Conservation (phyloP, 2,113 vertebrate genomes). For the Chaetodon trifascialis region DNA sequence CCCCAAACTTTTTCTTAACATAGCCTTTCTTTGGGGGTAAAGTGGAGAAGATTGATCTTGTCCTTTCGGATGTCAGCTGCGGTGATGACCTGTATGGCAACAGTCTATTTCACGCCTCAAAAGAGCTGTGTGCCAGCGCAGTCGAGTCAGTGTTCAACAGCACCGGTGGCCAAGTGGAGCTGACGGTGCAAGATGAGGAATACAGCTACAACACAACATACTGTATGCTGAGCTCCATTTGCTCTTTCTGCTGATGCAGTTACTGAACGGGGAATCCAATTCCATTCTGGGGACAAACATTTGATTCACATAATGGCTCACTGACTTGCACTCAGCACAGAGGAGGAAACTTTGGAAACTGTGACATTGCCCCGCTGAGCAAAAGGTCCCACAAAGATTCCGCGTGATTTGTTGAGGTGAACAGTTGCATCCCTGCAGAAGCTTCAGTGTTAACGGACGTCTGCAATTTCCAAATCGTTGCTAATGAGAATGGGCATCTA, state of each 20-base stretch:
- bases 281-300: slow-evolving; percentile 58
- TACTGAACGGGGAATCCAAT: slow-evolving; percentile 59
- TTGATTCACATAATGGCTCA: slow-evolving; percentile 53
- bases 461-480: neutral
- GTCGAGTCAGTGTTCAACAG: slow-evolving; percentile 51
- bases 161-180: slow-evolving; percentile 41
- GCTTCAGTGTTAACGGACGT: neutral
- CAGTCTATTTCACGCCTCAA: slow-evolving; percentile 58
- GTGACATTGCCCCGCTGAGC: slow-evolving; percentile 11
- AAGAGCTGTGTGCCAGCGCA: slow-evolving; percentile 39
- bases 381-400: neutral
- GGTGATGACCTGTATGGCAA: slow-evolving; percentile 43
- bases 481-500: slow-evolving; percentile 33
- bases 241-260: slow-evolving; percentile 60
- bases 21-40: slow-evolving; percentile 4
- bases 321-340: slow-evolving; percentile 16
- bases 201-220: slow-evolving; percentile 46
- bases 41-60: slow-evolving; percentile 16
- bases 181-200: slow-evolving; percentile 63
- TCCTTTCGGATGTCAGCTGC: slow-evolving; percentile 31
- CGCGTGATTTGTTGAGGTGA: slow-evolving; percentile 1
- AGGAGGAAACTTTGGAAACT: slow-evolving; percentile 25
- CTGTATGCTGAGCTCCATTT: slow-evolving; percentile 46
- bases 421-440: neutral
- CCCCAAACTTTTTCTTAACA: neutral